Base-by-base conservation (phyloP, 92 coral and sea anemone species). In the Ricordea florida region DNA sequence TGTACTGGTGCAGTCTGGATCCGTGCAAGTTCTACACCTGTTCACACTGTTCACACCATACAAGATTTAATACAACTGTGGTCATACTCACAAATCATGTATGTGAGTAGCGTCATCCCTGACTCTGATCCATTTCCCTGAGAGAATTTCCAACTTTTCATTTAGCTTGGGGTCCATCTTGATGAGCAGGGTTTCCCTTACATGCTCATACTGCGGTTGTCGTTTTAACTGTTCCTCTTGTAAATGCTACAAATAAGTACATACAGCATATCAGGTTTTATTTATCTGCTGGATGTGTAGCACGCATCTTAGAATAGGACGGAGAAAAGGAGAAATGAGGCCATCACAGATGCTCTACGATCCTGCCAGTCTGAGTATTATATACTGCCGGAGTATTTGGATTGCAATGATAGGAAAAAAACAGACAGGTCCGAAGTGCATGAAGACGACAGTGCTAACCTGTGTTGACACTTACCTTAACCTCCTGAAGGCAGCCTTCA, bases 111-210 rank as follows among this genome's bases (percentile, higher is more conserved):
- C 44, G 4, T 80, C 60, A 63, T 79, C 30, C 49, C 84, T 45
- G 50, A 87, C 70, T 35, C 21, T 78, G 16, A 72, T 62, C 98
- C 98, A 94, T 40, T 88, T 88, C 46, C 59, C 84, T 3, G 78
- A 43, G 27, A 86, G 78, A 24, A 68, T 42, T n/a, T 83, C 94
- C 27, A 85, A 69, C 40, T 88, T 85, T 64, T 83, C 82, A 70
- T 73, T 86, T 50, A 85, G 62, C n/a, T 64, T 85, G 1, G 98
- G 94, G 42, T 91, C 90, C 72, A 78, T 64, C 58, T 89, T 79
- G 40, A 81, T 59, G 40, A 58, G 62, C 23, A 73, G 73, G 27
- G 76, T 16, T 44, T 48, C 32, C 64, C 49, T 75, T n/a, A 88
- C 45, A 5, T 89, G 74, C 31, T 89, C 84, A 3, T 78, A 78